Conservation (phyloP, 2,888 invertebrate genomes). For the Dione vanillae region DNA sequence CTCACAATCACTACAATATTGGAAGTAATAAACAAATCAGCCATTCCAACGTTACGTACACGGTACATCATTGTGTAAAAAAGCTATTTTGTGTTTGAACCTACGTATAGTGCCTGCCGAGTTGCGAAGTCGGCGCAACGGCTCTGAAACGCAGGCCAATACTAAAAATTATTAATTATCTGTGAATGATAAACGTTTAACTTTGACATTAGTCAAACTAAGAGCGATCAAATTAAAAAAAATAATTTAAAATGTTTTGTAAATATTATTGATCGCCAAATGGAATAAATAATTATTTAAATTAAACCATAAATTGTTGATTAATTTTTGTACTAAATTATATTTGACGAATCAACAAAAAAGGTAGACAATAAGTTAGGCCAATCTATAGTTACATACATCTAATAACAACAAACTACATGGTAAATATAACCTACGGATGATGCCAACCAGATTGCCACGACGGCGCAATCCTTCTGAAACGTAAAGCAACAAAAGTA, state of each 20-base stretch:
- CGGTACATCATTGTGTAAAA: constrained; percentile 14
- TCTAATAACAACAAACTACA: background rate
- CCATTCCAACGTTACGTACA: constrained; percentile 23
- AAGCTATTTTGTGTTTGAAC: constrained; percentile 51
- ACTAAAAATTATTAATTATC: background rate
- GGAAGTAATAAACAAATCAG: constrained; percentile 3
- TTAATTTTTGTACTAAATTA: no score
- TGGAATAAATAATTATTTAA: background rate
- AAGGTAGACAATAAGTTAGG: background rate
- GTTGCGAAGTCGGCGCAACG: constrained; percentile 62
- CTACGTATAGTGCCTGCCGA: constrained; percentile 67
- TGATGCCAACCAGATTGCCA: constrained; percentile 14
- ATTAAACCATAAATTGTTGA: no score
- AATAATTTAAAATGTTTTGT: background rate
- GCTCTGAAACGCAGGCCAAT: constrained; percentile 63
- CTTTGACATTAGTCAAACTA: background rate
- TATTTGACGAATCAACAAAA: background rate
- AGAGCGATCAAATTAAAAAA: no score
- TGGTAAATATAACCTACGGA: constrained; percentile 8
- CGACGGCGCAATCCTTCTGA: constrained; percentile 16
- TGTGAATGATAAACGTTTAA: background rate
- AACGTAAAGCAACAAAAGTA: constrained; percentile 8
- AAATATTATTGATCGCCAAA: background rate
- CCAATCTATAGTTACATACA: background rate
- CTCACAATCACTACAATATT: constrained; percentile 2